Conservation (phyloP, 2,113 vertebrate species). For the Anolis sagrei region DNA sequence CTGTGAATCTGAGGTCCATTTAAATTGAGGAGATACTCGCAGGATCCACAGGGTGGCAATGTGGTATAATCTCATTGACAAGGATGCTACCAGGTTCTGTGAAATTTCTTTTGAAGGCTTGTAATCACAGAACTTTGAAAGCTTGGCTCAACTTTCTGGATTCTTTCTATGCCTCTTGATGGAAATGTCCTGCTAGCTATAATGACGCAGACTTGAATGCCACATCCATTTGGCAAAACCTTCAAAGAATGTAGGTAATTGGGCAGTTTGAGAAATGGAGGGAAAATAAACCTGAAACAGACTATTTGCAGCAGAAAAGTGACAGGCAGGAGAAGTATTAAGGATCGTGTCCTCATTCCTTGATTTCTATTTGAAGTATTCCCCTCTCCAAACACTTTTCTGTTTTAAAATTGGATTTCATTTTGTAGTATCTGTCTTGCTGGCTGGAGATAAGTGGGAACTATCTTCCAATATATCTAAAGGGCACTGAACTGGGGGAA, state of each 20-base stretch:
- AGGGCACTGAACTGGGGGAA: neutral
- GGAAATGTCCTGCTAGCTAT: neutral
- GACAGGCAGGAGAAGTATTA: neutral
- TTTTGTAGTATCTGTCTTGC: neutral
- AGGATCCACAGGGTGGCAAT: constrained; percentile 17
- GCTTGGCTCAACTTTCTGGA: neutral
- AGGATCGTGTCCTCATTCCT: neutral
- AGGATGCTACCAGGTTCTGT: neutral
- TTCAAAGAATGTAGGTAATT: neutral
- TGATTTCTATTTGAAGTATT: neutral
- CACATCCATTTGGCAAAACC: neutral
- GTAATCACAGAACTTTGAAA: neutral
- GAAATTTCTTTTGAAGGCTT: neutral
- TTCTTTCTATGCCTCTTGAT: neutral
- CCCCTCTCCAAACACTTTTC: neutral
- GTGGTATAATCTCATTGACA: neutral
- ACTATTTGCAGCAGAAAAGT: neutral
- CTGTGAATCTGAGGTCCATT: neutral
- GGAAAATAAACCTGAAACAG: neutral
- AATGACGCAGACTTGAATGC: neutral
- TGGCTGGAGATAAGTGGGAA: neutral
- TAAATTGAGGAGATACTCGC: too few species aligned
- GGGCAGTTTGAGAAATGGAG: too few species aligned
- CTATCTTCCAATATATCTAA: neutral
- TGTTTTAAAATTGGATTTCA: neutral